These are phyloP conservation scores for Philonicus albiceps DNA, from an alignment of 2,888 invertebrate genomes.

Conservation along the genomic window DNA sequence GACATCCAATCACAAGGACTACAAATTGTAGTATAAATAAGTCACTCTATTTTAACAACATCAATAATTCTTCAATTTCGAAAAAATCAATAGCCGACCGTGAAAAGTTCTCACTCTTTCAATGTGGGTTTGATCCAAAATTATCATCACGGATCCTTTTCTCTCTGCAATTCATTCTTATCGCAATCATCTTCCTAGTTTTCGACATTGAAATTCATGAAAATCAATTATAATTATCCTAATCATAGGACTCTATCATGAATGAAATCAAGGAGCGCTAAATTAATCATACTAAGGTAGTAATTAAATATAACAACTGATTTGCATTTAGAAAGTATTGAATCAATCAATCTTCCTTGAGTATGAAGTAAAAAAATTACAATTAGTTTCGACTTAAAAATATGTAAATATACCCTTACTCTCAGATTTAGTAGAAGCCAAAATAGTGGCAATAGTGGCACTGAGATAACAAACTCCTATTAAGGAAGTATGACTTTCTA, in stretches of 20 bases:
- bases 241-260: constrained; percentile 66
- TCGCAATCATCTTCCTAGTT: constrained; percentile 75
- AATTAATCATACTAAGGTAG: constrained; percentile 64
- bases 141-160: constrained; percentile 66
- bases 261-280: constrained; percentile 70
- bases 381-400: constrained; percentile 67
- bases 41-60: constrained; percentile 62
- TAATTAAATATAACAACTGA: constrained; percentile 65
- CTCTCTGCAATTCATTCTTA: constrained; percentile 71
- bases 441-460: constrained; percentile 70
- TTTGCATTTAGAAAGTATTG: constrained; percentile 65
- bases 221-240: constrained; percentile 66
- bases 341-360: constrained; percentile 59
- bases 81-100: constrained; percentile 69
- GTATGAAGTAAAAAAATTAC: constrained; percentile 64
- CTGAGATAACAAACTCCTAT: constrained; percentile 67
- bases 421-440: constrained; percentile 58
- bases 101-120: constrained; percentile 73
- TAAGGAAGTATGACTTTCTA: constrained; percentile 71
- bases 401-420: constrained; percentile 64
- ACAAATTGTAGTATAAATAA: constrained; percentile 69
- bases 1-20: constrained; percentile 76
- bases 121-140: constrained; percentile 70
- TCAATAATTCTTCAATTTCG: constrained; percentile 63
- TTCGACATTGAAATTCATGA: constrained; percentile 75